Evolutionary conservation across 2,797 vertebrate genomes (phyloP).

Genomic region (Lepilemur ruficaudatus): DNA sequence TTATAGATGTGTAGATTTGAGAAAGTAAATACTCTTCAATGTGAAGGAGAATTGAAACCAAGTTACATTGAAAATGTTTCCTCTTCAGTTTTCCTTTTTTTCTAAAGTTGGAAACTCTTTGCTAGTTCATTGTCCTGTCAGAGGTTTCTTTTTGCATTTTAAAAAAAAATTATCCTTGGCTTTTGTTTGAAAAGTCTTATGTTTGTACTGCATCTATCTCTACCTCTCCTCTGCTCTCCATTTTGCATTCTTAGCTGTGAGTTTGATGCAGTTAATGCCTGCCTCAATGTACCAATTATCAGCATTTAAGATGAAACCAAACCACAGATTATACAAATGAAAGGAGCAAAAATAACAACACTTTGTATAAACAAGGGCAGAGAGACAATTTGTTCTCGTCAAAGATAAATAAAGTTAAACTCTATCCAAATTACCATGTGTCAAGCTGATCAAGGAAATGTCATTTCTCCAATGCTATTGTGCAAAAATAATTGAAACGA

Average conservation of each 20-base stretch:
- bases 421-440: conserved; percentile 79
- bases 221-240: background rate
- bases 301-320: conserved; percentile 62
- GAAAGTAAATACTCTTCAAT: background rate
- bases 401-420: conserved; percentile 81
- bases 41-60: conserved; percentile 1
- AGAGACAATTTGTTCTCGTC: conserved; percentile 75
- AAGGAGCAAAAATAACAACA: conserved; percentile 71
- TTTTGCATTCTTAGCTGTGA: conserved; percentile 49
- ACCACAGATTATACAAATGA: conserved; percentile 65
- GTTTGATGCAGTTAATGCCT: conserved; percentile 40
- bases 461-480: conserved; percentile 77
- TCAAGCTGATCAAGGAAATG: conserved; percentile 82
- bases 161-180: background rate
- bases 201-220: background rate
- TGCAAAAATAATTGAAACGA: conserved; percentile 82
- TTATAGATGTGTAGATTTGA: background rate
- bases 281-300: conserved; percentile 64
- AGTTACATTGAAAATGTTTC: background rate
- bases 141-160: background rate
- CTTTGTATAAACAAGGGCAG: conserved; percentile 76
- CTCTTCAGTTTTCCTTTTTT: conserved; percentile 5
- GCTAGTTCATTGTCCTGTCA: conserved; percentile 40
- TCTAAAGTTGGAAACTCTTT: conserved; percentile 34
- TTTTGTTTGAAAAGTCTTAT: conserved; percentile 47